Evolutionary conservation across 2,888 invertebrate species (phyloP), one percentile per base, ranked within the genome.

Genomic region (Atethmia centrago): DNA sequence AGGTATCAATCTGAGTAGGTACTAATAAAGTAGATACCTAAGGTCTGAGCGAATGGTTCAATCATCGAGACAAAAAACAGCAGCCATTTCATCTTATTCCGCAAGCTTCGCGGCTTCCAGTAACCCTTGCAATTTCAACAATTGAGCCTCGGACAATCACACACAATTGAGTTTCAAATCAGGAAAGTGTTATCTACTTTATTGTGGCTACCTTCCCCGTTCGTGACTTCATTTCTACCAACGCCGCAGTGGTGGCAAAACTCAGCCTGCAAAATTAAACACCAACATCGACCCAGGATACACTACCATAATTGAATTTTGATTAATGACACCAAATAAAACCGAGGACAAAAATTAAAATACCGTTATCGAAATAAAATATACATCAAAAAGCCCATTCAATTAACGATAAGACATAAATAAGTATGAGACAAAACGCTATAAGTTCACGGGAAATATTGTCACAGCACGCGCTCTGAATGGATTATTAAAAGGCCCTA

Each of bases 401-500:
- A 91, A 92, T 92, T 92, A 92, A 89, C 85, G 83, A 81, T 84
- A 74, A 68, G 73, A 88, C 89, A 91, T 92, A 91, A 92, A 91
- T 90, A 88, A 86, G 85, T 83, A 83, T 66, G 69, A 85, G 86
- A 91, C 88, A 88, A 87, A 80, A 85, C 68, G 65, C 74, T 87
- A 89, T 87, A 84, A 79, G 88, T 88, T 87, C 88, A 89, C 87
- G 79, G 87, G 83, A 88, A 89, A 92, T 89, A 92, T 89, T 93
- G 93, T 94, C 93, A 88, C 93, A 92, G 92, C 92, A 90, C 90
- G 93, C 88, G 88, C 84, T 85, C 88, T 86, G 82, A 88, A 88
- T 90, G 91, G 86, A 88, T 90, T 91, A 93, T 94, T 93, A 93
- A 93, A 94, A 92, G 90, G 90, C 89, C 84, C 88, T 93, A 90